Percentiles rank a stretch among this genome's conserved stretches.
These are phyloP conservation scores for Festucalex cinctus DNA, from an alignment of 2,113 vertebrate genomes.

Conservation along the genomic window DNA sequence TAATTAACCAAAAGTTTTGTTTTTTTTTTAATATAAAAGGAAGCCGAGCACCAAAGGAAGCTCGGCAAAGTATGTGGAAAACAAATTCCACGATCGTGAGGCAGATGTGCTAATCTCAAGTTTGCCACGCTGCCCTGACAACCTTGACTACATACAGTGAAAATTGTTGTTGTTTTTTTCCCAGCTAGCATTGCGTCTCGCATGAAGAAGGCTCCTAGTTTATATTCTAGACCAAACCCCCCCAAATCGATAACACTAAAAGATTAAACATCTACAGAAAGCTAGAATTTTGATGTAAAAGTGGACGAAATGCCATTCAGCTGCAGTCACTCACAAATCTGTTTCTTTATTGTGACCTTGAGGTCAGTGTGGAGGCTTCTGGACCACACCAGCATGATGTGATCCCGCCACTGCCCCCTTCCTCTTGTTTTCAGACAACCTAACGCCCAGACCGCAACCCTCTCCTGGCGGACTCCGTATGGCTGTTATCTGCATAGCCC, in stretches of 20 bases:
- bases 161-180: not conserved
- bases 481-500: slow-evolving; percentile 22
- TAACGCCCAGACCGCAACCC: not conserved
- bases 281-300: not conserved
- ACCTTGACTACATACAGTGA: too few species aligned
- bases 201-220: not conserved
- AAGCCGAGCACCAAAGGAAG: too few species aligned
- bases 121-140: too few species aligned
- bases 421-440: slow-evolving; percentile 46
- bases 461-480: slow-evolving; percentile 26
- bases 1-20: too few species aligned
- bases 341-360: slow-evolving; percentile 45
- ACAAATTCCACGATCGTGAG: too few species aligned
- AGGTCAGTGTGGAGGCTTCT: slow-evolving; percentile 52
- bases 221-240: not conserved
- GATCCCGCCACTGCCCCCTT: slow-evolving; percentile 30
- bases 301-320: slow-evolving; percentile 31
- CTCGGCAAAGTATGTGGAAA: too few species aligned
- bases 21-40: too few species aligned
- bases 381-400: slow-evolving; percentile 24
- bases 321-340: slow-evolving; percentile 40
- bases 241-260: not conserved
- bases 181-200: not conserved
- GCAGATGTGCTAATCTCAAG: too few species aligned
- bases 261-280: not conserved